Evolutionary conservation across 2,797 vertebrate genomes (phyloP), one percentile per base, ranked within the genome.

Genomic region (Lindbergichthys nudifrons): DNA sequence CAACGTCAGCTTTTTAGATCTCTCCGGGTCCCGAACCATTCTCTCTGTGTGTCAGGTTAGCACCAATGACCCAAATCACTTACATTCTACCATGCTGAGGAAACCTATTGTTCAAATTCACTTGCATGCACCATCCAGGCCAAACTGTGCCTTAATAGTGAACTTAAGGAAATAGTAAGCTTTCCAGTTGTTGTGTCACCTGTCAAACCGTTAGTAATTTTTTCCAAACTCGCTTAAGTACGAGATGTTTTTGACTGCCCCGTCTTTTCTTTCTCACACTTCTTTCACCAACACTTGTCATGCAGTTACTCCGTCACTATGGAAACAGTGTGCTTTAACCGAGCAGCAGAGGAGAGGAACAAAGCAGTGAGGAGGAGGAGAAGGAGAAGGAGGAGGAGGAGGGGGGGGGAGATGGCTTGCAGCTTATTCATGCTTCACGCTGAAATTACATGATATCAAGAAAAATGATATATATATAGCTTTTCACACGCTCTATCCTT

Each of bases 261-360:
- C 65, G 45, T 68, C 69, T 36, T 73, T 69, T 58, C 15, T 64
- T 54, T 36, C 8, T 15, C 6, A 0, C 30, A 67, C 46, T 79
- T 62, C 53, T 50, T 77, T 65, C 81, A 82, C 82, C 75, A 57
- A 56, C 63, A 75, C 39, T 80, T 75, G 57, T 82, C 60, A 74
- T 65, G 67, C 65, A 71, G 75, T 32, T 63, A 71, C 66, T 70
- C 42, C 0, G 65, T 90, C 75, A 80, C 90, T 78, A 85, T 90
- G 82, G 82, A 83, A 90, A 92, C 83, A 30, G 51, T 61, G 67
- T 30, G 52, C 59, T 67, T 76, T 68, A 72, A 75, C 53, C 23
- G n/a, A 77, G 46, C 30, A 57, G 59, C 47, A 50, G 62, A 73
- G 53, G 61, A 80, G 65, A 19, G 54, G 68, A 79, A 70, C 61